phyloP scores from a whole-genome alignment of 2,797 vertebrate species.

The Brachyrhaphis roseni region DNA sequence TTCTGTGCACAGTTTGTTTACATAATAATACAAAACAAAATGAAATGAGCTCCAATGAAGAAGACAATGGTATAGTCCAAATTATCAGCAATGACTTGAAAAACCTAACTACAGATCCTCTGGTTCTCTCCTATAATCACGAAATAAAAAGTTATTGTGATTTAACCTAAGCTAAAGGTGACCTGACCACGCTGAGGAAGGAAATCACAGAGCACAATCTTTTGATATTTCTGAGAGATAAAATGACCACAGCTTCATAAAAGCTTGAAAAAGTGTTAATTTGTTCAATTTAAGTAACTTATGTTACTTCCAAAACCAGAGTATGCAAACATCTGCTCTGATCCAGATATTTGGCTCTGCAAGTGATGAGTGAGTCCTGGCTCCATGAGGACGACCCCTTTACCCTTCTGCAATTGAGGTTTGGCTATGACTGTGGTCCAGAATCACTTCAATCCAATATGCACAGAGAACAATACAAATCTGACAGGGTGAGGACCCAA shows the following conservation, averaged over 20 bases:
- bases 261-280: background rate
- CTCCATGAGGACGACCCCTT: background rate
- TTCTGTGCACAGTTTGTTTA: conserved; percentile 10
- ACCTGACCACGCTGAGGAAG: background rate
- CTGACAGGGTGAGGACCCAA: background rate
- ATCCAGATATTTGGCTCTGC: background rate
- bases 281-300: background rate
- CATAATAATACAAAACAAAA: background rate
- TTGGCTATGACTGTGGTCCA: background rate
- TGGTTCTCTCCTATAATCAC: background rate
- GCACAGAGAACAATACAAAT: background rate
- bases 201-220: background rate
- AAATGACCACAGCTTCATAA: background rate
- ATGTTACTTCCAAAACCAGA: background rate
- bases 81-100: background rate
- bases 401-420: background rate
- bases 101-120: background rate
- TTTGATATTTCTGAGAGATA: background rate
- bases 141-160: background rate
- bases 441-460: background rate
- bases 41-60: background rate
- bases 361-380: background rate
- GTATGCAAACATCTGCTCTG: background rate
- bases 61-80: background rate
- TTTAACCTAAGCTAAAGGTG: background rate